phyloP scores from a whole-genome alignment of 1,140 invertebrate genomes.

The Drosophila pandora region DNA sequence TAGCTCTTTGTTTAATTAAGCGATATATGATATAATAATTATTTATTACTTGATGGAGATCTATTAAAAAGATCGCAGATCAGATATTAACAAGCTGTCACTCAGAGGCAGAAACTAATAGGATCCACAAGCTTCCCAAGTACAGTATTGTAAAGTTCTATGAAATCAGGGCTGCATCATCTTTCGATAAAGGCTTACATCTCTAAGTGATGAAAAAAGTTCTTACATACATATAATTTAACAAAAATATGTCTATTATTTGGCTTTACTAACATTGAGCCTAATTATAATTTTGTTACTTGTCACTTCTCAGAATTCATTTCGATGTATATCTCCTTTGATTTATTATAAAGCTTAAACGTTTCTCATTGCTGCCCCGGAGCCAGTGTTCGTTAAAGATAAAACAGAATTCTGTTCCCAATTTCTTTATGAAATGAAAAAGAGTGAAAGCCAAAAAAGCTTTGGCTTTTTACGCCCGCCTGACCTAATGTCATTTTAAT shows the following conservation, averaged over 20 bases:
- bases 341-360: constrained; percentile 33
- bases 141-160: background rate
- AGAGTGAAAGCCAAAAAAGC: constrained; percentile 11
- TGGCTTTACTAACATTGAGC: background rate
- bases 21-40: no score
- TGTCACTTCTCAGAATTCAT: constrained; percentile 1
- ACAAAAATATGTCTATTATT: background rate
- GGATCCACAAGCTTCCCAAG: background rate
- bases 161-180: background rate
- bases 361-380: constrained; percentile 12
- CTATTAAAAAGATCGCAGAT: no score
- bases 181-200: background rate
- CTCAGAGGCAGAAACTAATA: background rate
- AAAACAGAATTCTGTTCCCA: constrained; percentile 29
- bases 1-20: no score
- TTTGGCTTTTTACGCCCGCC: constrained; percentile 54
- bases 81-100: no score
- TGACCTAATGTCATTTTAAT: constrained; percentile 76
- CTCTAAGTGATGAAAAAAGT: background rate
- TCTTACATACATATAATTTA: no score
- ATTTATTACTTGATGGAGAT: no score
- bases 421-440: constrained; percentile 22
- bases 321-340: constrained; percentile 21
- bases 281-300: constrained; percentile 1
- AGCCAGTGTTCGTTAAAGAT: constrained; percentile 41